Base-by-base conservation (phyloP, 2,888 invertebrate species). In the Nemotelus nigrinus region DNA sequence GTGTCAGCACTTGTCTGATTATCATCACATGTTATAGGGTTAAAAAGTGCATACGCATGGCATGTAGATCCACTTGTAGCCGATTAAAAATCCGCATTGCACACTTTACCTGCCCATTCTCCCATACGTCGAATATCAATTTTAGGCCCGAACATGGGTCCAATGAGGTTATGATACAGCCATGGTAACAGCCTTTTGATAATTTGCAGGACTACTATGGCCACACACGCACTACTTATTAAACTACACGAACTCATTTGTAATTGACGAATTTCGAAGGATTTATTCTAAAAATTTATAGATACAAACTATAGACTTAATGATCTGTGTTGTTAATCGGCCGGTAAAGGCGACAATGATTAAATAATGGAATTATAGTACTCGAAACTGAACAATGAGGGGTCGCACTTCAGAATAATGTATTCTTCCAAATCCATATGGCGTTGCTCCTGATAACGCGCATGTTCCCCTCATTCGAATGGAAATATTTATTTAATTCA, bases 101-200 rank as follows among this genome's bases (percentile, higher is more conserved):
- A 39, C 3, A 43, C 90, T 92, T 91, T 88, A 94, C 94, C 90
- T 87, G 95, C 95, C 95, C 95, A 95, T 87, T 91, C 90, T 82
- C 94, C 94, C 84, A 91, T 89, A 65, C 91, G 89, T 83, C 90
- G 90, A 80, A 93, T 90, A 86, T 94, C 89, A 78, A 93, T 88
- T 82, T 88, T 88, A 76, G 90, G 88, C 4, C 90, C 90, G 6
- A 91, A 82, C 50, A 89, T 85, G 55, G 91, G 91, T 43, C 91
- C 90, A 76, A 91, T 82, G 57, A 91, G 80, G 81, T 87, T 87
- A 53, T 84, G 82, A 82, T 86, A 88, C 67, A 85, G 80, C 87
- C 87, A 87, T 47, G 86, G 85, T 53, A 87, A 76, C 7, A 86
- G 82, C 79, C 82, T 84, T 74, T 83, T 83, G n/a, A 88, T 81